phyloP scores from a whole-genome alignment of 1,140 invertebrate species.

The Apis mellifera region Amel_HAv3.1 CM009932.2:12771501-12772000 shows the following conservation, averaged over 20 bases:
- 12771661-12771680: too few relatives aligned
- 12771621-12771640: too few relatives aligned
- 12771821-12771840: background rate
- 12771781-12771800: background rate
- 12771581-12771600: too few relatives aligned
- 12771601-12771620: too few relatives aligned
- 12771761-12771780: background rate
- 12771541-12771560: background rate
- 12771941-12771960: constrained; percentile 15
- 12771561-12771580: background rate
- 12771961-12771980: constrained; percentile 24
- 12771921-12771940: background rate
- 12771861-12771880: background rate
- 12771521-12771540: background rate
- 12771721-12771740: background rate
- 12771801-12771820: background rate
- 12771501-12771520: too few relatives aligned
- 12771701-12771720: background rate
- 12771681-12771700: background rate
- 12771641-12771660: too few relatives aligned
- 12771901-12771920: too few relatives aligned
- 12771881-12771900: background rate
- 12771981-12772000: constrained; percentile 15
- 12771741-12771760: background rate
- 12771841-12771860: too few relatives aligned